Percentiles rank a stretch among this genome's conserved stretches.
These are phyloP conservation scores for Callaeas wilsoni DNA, from an alignment of 2,113 vertebrate species.

Conservation along the genomic window DNA sequence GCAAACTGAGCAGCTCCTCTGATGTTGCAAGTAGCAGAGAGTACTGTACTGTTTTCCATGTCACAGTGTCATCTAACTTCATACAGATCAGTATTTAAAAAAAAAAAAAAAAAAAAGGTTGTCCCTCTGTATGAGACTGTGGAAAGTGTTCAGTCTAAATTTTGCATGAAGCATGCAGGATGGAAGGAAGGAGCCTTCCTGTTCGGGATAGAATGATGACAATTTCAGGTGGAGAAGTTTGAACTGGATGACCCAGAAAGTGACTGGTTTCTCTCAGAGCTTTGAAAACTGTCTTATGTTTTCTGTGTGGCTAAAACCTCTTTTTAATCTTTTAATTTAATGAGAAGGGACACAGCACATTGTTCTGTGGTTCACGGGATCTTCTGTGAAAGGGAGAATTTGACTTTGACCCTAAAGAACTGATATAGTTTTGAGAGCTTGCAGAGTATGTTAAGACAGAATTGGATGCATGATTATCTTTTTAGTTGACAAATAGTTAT, in stretches of 20 bases:
- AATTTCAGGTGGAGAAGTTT: not conserved
- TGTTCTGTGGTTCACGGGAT: not conserved
- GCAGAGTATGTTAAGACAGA: not conserved
- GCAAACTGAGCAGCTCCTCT: not conserved
- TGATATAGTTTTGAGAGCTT: not conserved
- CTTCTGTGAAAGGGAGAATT: not conserved
- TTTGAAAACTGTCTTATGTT: not conserved
- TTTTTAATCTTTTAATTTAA: not conserved
- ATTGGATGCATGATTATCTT: not conserved
- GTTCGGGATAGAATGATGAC: not conserved
- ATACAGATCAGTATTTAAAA: not conserved
- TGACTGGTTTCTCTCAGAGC: not conserved
- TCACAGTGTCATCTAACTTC: not conserved
- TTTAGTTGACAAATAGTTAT: not conserved
- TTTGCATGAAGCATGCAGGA: not conserved
- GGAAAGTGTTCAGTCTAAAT: not conserved
- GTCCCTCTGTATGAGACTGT: not conserved
- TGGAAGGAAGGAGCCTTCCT: not conserved
- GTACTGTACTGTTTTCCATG: not conserved
- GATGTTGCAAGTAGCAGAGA: not conserved
- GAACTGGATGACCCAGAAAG: not conserved
- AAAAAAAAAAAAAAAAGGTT: not conserved
- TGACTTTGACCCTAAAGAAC: not conserved
- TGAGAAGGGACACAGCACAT: not conserved
- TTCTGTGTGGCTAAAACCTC: not conserved